Evolutionary conservation across 2,888 invertebrate genomes (phyloP), one percentile per base, ranked within the genome.

Genomic region (Dasypogon diadema): DNA sequence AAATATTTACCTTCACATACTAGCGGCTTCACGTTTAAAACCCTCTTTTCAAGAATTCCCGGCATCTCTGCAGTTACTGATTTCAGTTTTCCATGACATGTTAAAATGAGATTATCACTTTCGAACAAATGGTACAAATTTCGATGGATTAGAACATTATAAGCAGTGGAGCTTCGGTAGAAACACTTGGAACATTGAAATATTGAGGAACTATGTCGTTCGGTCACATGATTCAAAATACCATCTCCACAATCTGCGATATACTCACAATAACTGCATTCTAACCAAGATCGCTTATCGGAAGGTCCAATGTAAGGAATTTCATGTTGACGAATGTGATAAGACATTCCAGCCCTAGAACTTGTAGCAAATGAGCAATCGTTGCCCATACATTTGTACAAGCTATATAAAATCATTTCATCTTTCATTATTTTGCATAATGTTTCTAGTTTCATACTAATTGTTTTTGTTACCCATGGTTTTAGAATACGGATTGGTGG

Each of bases 161-260:
- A 30, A 3, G 54, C n/a, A 30, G 51, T 2, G 12, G 30, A 70
- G 18, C 70, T 70, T 4, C 70, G 51, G 14, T 70, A 70, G 34
- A 70, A 70, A 18, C 70, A 70, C 10, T 34, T 18, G 8, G 70
- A 70, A 24, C 70, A 70, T 54, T 70, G 70, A 16, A 54, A 70
- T 70, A 30, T 54, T 10, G 54, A 54, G 4, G 51, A 16, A 4
- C 34, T 26, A 12, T 70, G 70, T 2, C 51, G 34, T 6, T 10
- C 2, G 2, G 51, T 16, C 10, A 54, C n/a, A 34, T 70, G 70
- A 18, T 70, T 16, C 12, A 70, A 34, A 34, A 34, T 4, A 0
- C 30, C n/a, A 0, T 24, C 6, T 6, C 34, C n/a, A 21, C 14
- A 46, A 30, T 2, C 8, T 3, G 30, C 26, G 12, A 21, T 2